Percentiles rank a stretch among this genome's conserved stretches.
Evolutionary conservation across 2,113 vertebrate species (phyloP).

Genomic region (Lepus timidus): DNA sequence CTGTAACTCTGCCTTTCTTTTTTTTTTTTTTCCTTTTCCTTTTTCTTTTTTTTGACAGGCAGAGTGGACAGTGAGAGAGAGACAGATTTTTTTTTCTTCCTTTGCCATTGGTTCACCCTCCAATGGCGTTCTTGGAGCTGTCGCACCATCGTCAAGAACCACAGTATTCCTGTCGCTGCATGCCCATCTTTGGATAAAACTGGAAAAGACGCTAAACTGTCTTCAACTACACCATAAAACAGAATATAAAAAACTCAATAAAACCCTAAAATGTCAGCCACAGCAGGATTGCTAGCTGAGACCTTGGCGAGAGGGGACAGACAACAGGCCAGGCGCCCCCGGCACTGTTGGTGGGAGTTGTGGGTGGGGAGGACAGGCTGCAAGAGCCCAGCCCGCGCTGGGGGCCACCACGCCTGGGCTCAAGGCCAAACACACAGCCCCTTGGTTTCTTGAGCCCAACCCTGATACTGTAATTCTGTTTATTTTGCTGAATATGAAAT

Average conservation of each 20-base stretch:
- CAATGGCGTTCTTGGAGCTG: neutral
- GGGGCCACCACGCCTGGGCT: constrained; percentile 57
- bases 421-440: constrained; percentile 43
- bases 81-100: too few relatives aligned
- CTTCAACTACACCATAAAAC: constrained; percentile 63
- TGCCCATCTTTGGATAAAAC: constrained; percentile 31
- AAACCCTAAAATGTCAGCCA: constrained; percentile 54
- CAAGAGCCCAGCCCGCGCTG: constrained; percentile 3
- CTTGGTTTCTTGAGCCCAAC: constrained; percentile 62
- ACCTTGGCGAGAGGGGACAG: neutral
- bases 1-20: too few relatives aligned
- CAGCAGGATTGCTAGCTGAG: constrained; percentile 16
- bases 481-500: constrained; percentile 74
- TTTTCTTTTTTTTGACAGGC: too few relatives aligned
- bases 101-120: too few relatives aligned
- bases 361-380: neutral
- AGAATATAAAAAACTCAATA: constrained; percentile 71
- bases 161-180: constrained; percentile 13
- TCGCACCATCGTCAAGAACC: neutral
- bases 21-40: too few relatives aligned
- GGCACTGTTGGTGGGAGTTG: constrained; percentile 11
- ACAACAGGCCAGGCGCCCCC: neutral
- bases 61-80: too few relatives aligned
- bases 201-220: constrained; percentile 59
- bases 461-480: constrained; percentile 72